Base-by-base conservation (phyloP, 2,797 vertebrate genomes). In the Mastacembelus armatus region DNA sequence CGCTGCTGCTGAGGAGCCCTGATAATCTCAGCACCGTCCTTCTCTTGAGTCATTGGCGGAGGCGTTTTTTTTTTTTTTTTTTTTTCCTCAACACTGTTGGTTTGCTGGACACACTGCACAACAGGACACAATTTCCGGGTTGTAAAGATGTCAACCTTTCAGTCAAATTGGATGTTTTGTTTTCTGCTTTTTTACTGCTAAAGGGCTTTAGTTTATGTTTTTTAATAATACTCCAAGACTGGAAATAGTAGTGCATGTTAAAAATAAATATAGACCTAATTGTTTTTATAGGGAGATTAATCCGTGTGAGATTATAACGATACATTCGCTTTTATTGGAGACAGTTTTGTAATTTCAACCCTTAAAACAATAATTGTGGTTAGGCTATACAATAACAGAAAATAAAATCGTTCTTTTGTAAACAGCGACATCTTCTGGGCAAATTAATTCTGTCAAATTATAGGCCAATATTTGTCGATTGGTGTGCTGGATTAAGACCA, bases 21-120 rank as follows among this genome's bases (percentile, higher is more conserved):
- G 85, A 54, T 91, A 90, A 91, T 92, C 91, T 91, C 84, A 54
- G 79, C 85, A 86, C 83, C 80, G 83, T 92, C 64, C 83, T 85
- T 48, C 59, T 77, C 77, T 88, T 57, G 87, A 90, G 73, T 92
- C 91, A 89, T 83, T 80, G 68, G 88, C 75, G 86, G 85, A 87
- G 89, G 89, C 84, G 91, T 63, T 74, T 66, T 60, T 15, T 27
- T 51, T 59, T 45, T 21, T 21, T 47, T 50, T 50, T 32, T 65
- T 58, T 35, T 14, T 35, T 35, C 15, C 35, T 66, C 50, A 60
- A 39, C 65, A 27, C 77, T 27, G 88, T 84, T 90, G 85, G 81
- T 45, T 84, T 84, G 24, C 45, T 71, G 78, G 60, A 65, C 39
- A 33, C 68, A 42, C 73, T 73, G 67, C 68, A 48, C 55, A 45